Percentiles rank a stretch among this genome's conserved stretches.
phyloP scores from a whole-genome alignment of 1,140 invertebrate genomes.

The Brachionus plicatilis region DNA sequence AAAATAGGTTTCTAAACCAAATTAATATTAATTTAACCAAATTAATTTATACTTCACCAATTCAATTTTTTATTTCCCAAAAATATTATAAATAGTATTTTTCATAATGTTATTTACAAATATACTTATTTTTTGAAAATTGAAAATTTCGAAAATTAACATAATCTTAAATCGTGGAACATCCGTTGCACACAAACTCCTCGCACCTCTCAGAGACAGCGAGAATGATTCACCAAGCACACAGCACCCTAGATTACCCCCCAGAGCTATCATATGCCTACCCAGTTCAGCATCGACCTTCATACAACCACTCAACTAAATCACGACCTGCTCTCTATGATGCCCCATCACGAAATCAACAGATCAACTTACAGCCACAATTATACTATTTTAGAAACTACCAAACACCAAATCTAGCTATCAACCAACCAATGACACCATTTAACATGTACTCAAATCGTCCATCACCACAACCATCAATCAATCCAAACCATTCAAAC shows the following conservation, averaged over 20 bases:
- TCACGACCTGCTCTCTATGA: neutral
- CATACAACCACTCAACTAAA: neutral
- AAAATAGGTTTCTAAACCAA: too few species aligned
- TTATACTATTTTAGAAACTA: neutral
- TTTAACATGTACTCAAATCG: conserved; percentile 5
- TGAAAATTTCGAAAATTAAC: neutral
- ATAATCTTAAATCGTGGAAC: neutral
- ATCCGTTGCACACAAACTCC: neutral
- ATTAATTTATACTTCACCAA: too few species aligned
- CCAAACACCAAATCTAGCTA: neutral
- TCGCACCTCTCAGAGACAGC: neutral
- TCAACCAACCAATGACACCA: neutral
- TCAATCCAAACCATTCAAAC: neutral
- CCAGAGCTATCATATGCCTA: neutral
- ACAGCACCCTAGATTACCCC: neutral
- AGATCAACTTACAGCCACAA: neutral
- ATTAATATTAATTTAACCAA: too few species aligned
- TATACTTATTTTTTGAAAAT: neutral
- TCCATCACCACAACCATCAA: neutral
- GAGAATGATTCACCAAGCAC: neutral
- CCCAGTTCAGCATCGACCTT: neutral
- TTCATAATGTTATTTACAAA: too few species aligned
- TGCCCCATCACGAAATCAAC: neutral
- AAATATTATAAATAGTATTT: too few species aligned
- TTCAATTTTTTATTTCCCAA: too few species aligned